A percentile compares a stretch with the other conserved stretches of the same genome.
These are phyloP conservation scores for Trichacis sp. DNA, from an alignment of 2,888 invertebrate species.

Conservation along the genomic window DNA sequence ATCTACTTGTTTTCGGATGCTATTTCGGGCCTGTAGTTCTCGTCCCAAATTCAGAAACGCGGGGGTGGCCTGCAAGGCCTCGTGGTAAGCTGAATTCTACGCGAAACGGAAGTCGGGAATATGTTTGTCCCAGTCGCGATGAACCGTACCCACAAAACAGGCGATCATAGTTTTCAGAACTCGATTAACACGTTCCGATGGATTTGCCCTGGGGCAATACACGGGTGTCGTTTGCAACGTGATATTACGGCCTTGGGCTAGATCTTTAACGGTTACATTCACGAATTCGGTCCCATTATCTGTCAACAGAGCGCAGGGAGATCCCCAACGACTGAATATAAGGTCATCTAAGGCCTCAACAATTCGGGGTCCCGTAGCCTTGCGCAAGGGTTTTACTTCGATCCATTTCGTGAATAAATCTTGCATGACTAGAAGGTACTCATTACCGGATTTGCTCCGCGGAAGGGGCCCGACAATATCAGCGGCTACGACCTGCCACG, in stretches of 20 bases:
- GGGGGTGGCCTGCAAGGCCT: conserved; percentile 9
- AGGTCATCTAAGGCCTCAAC: conserved; percentile 26
- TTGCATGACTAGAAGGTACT: conserved; percentile 39
- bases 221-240: conserved; percentile 4
- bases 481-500: conserved; percentile 39
- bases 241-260: not conserved
- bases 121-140: conserved; percentile 17
- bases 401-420: conserved; percentile 46
- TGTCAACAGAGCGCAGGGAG: conserved; percentile 33
- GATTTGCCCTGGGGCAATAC: conserved; percentile 45
- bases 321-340: conserved; percentile 38
- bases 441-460: conserved; percentile 6
- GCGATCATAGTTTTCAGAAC: conserved; percentile 19
- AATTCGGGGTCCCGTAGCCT: conserved; percentile 33
- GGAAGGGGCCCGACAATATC: conserved; percentile 46
- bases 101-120: conserved; percentile 24
- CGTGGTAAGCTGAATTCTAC: conserved; percentile 23
- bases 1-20: not conserved
- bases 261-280: conserved; percentile 3
- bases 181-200: conserved; percentile 34
- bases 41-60: conserved; percentile 6
- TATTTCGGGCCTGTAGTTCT: not conserved
- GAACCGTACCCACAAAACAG: conserved; percentile 8
- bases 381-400: conserved; percentile 30
- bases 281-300: conserved; percentile 50